Base-by-base conservation (phyloP, 2,888 invertebrate species). In the Rhabditophanes sp. region DNA sequence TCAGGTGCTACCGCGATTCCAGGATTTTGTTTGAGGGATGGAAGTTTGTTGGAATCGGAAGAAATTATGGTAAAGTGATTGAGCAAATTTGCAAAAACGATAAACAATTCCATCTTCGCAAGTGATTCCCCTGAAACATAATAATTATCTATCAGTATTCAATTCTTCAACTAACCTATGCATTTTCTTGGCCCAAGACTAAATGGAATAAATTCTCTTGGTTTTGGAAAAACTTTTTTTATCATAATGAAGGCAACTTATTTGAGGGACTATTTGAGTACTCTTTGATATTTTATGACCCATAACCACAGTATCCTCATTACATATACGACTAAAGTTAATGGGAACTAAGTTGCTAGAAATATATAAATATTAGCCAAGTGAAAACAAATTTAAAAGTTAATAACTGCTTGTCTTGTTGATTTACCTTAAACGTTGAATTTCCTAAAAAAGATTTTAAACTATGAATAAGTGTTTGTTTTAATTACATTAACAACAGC, bases 81-180 rank as follows among this genome's bases (percentile, higher is more conserved):
- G 29, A 30, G 30, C 7, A 30, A 7, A 30, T 30, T 30, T 11
- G 30, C 9, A 7, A 30, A 8, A n/a, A 30, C 22, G 7, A 30
- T n/a, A 27, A 27, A 30, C 30, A 30, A 30, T 8, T 30, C 6
- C 29, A 30, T 5, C 30, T 8, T 20, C 6, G 5, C 11, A 9
- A 46, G 17, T 2, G 39, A 39, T 27, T 46, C 43, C 9, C 42
- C 46, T 5, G 36, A n/a, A n/a, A n/a, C n/a, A n/a, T n/a, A n/a
- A n/a, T n/a, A n/a, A n/a, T n/a, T n/a, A n/a, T n/a, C n/a, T n/a
- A n/a, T n/a, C n/a, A n/a, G n/a, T n/a, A n/a, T n/a, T n/a, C n/a
- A n/a, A n/a, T n/a, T n/a, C n/a, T n/a, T n/a, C n/a, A n/a, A n/a
- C n/a, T n/a, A n/a, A n/a, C 26, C 26, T 8, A 26, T n/a, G 3